Conservation (phyloP, 2,113 vertebrate species). For the Calyptomena viridis region DNA sequence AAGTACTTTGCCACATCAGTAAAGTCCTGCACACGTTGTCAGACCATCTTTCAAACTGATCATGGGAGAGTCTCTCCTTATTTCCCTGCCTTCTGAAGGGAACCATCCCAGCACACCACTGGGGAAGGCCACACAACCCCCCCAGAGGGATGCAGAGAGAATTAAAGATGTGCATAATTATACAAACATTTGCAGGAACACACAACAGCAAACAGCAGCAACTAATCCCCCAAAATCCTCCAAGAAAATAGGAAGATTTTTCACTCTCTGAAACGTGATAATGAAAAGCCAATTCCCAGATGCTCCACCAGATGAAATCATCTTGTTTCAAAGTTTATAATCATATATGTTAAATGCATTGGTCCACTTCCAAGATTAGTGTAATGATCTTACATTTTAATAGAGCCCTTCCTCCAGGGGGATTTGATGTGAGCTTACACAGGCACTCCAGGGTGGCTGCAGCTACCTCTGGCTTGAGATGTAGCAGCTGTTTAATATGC, state of each 20-base stretch:
- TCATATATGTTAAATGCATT: conserved; percentile 36
- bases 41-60: neutral
- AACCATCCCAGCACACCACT: neutral
- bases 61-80: neutral
- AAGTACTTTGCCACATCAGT: neutral
- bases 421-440: neutral
- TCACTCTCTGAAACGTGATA: conserved; percentile 8
- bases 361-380: conserved; percentile 26
- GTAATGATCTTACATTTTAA: conserved; percentile 36
- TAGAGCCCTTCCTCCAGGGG: neutral
- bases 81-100: neutral
- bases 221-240: conserved; percentile 45
- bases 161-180: neutral
- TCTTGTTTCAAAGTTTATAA: conserved; percentile 42
- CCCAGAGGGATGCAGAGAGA: neutral
- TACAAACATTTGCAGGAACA: neutral
- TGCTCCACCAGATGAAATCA: conserved; percentile 39
- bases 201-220: neutral
- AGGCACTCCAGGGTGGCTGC: neutral
- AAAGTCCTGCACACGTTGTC: neutral
- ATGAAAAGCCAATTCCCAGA: conserved; percentile 46
- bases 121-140: neutral
- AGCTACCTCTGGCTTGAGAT: neutral
- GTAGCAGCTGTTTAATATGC: neutral
- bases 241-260: neutral